Conservation (phyloP, 2,888 invertebrate species). For the Deilephila elpenor region DNA sequence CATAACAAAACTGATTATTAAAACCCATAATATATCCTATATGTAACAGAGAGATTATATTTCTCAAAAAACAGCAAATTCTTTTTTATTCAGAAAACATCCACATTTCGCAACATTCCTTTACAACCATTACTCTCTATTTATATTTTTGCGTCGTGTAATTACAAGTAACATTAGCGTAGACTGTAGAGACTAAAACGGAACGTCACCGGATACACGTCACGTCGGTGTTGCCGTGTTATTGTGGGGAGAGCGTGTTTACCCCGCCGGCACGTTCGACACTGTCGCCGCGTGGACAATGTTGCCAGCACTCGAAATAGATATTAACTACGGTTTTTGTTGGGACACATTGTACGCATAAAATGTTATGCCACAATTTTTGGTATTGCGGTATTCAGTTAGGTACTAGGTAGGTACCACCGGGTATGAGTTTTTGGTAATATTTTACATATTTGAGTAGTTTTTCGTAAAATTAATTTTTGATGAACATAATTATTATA, state of each 20-base stretch:
- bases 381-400: background rate
- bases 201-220: conserved; percentile 80
- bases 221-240: conserved; percentile 76
- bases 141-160: conserved; percentile 20
- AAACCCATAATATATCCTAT: no score
- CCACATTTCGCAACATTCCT: background rate
- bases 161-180: conserved; percentile 26
- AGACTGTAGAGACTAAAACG: conserved; percentile 46
- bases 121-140: conserved; percentile 6
- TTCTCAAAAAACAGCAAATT: no score
- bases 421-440: background rate
- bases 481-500: no score
- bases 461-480: no score
- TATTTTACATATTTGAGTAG: no score
- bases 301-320: conserved; percentile 77
- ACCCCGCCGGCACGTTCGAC: conserved; percentile 76
- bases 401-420: background rate
- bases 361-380: conserved; percentile 5
- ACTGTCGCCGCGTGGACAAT: conserved; percentile 77
- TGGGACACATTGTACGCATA: background rate
- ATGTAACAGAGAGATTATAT: no score
- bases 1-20: no score
- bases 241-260: conserved; percentile 81
- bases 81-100: no score
- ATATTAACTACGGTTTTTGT: conserved; percentile 45